Evolutionary conservation across 2,888 invertebrate genomes (phyloP).

Genomic region (Piscicola geometra): DNA sequence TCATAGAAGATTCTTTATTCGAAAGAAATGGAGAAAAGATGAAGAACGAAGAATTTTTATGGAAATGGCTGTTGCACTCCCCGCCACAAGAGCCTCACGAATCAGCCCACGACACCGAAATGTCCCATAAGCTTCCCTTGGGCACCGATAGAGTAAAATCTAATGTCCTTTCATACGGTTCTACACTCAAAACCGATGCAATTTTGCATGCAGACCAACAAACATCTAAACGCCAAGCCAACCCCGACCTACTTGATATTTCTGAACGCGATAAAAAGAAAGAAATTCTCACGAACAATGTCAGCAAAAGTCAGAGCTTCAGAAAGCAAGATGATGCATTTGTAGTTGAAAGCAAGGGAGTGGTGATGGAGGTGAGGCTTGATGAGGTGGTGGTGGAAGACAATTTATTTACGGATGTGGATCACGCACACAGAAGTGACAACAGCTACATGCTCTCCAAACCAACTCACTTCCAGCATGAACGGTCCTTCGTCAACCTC

Average conservation of each 20-base stretch:
- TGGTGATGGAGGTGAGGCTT: not conserved
- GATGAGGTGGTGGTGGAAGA: not conserved
- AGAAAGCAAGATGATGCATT: not conserved
- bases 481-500: slow-evolving; percentile 7
- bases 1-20: not conserved
- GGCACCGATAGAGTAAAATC: not conserved
- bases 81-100: not conserved
- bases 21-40: no score
- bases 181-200: no score
- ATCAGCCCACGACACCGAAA: not conserved
- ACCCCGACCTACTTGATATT: no score
- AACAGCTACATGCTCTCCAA: slow-evolving; percentile 27
- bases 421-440: slow-evolving; percentile 12
- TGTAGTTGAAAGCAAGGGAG: not conserved
- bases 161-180: not conserved
- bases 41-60: not conserved
- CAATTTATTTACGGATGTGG: slow-evolving; percentile 13
- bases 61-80: not conserved
- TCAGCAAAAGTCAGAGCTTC: not conserved
- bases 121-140: not conserved
- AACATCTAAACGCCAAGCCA: no score
- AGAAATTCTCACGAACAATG: not conserved
- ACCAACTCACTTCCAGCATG: not conserved
- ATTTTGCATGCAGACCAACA: no score
- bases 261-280: not conserved